These are phyloP conservation scores for Actinostola sp. DNA, from an alignment of 92 coral and sea anemone species.

Conservation along the genomic window DNA sequence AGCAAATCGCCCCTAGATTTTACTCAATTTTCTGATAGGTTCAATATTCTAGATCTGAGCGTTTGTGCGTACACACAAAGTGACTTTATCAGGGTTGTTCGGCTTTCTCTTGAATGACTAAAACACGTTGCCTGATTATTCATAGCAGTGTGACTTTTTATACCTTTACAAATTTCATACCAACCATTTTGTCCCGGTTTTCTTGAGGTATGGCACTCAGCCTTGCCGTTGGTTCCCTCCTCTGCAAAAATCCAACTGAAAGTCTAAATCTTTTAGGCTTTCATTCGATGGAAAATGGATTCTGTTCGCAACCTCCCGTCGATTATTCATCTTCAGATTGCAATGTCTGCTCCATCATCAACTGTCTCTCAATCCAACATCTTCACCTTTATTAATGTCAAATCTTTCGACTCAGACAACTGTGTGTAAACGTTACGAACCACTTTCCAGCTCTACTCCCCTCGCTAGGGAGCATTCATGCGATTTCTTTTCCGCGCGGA, in stretches of 20 bases:
- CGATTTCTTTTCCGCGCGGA: not conserved
- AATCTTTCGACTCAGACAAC: not conserved
- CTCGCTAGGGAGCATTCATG: not conserved
- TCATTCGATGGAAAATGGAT: too few species aligned
- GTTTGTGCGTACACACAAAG: not conserved
- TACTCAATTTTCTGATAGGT: too few species aligned
- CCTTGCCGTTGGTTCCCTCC: not conserved
- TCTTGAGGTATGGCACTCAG: not conserved
- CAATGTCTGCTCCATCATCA: not conserved
- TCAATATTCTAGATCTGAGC: not conserved
- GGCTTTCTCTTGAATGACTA: not conserved
- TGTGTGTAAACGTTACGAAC: not conserved
- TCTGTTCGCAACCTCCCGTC: not conserved
- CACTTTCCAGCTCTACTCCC: not conserved
- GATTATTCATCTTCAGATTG: not conserved
- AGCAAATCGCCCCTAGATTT: too few species aligned
- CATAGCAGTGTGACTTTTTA: not conserved
- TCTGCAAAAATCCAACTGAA: not conserved
- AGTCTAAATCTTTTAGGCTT: too few species aligned
- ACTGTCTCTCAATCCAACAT: not conserved
- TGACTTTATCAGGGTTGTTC: not conserved
- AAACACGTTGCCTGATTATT: not conserved
- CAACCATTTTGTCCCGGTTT: slow-evolving; percentile 3
- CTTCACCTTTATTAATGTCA: not conserved
- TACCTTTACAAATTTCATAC: not conserved